Evolutionary conservation across 2,797 vertebrate genomes (phyloP), one percentile per base, ranked within the genome.

Genomic region (Nyctalus aviator): DNA sequence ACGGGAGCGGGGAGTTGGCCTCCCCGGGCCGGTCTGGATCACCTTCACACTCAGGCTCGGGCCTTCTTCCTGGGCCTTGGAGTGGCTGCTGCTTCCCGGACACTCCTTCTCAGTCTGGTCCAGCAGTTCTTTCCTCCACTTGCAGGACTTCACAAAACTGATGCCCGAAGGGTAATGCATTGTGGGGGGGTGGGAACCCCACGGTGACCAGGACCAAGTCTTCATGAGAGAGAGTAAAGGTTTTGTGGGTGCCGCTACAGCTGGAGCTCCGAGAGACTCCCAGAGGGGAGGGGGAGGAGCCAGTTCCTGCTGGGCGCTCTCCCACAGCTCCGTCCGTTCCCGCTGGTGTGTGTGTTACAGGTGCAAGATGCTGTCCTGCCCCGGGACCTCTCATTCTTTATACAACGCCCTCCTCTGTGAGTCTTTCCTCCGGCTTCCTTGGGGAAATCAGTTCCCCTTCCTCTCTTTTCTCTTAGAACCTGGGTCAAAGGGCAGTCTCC

Each of bases 141-240:
- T 10, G 6, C 17, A 18, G 62, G 15, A 82, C n/a, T 73, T 46
- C 8, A 4, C 73, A 44, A 69, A 83, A 27, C 14, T 7, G n/a
- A 25, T 48, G 53, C 15, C 27, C 15, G 27, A 35, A 83, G 48
- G 50, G 44, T 5, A 13, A 11, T 0, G 0, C 75, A n/a, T 41
- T 8, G 1, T 17, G 37, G 41, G 21, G 21, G 12, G 25, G 46
- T 17, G 12, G 35, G 48, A 82, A 62, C 69, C 46, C 57, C 30
- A 0, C 1, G 25, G 6, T 0, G 12, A 35, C 4, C 2, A 2
- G 5, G 20, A 8, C 20, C 50, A 76, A 15, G 37, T 30, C 15
- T 17, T 46, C 66, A 59, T 15, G 5, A 9, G n/a, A 55, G 2
- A 75, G 3, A 44, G 12, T 30, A 2, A 57, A 25, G 10, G 55